Conservation (phyloP, 2,888 invertebrate species). For the Gonocerus acuteangulatus region DNA sequence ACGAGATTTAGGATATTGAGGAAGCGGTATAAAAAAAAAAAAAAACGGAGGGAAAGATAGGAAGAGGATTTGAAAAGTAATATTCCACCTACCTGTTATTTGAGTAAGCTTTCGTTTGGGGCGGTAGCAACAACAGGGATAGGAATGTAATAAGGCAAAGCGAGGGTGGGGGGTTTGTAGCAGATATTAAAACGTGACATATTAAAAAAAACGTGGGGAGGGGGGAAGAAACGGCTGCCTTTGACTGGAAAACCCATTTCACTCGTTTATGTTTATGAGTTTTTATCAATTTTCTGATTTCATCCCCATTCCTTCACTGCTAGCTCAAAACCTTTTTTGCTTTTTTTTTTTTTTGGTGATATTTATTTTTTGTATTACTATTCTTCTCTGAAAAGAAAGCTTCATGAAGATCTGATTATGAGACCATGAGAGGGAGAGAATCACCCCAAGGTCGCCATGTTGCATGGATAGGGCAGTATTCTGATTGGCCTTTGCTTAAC, state of each 20-base stretch:
- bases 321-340: too few relatives aligned
- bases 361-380: slow-evolving; percentile 1
- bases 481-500: slow-evolving; percentile 2
- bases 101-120: too few relatives aligned
- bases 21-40: too few relatives aligned
- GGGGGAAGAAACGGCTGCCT: background rate
- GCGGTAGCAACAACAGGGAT: too few relatives aligned
- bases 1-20: too few relatives aligned
- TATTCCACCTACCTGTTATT: too few relatives aligned
- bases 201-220: too few relatives aligned
- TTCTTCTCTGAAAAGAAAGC: slow-evolving; percentile 9
- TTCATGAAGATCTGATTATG: slow-evolving; percentile 16
- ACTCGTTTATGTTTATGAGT: slow-evolving; percentile 19
- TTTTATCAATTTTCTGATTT: slow-evolving; percentile 23
- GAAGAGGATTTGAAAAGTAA: too few relatives aligned
- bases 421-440: background rate
- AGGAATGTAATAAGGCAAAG: too few relatives aligned
- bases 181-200: too few relatives aligned
- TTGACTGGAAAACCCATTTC: background rate
- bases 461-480: slow-evolving; percentile 1
- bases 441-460: slow-evolving; percentile 19
- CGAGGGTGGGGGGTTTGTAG: too few relatives aligned
- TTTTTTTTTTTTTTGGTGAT: background rate
- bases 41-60: too few relatives aligned
- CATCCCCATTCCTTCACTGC: background rate